A percentile compares a stretch with the other conserved stretches of the same genome.
phyloP scores from a whole-genome alignment of 2,888 invertebrate genomes.

The Aspidiotus destructor region DNA sequence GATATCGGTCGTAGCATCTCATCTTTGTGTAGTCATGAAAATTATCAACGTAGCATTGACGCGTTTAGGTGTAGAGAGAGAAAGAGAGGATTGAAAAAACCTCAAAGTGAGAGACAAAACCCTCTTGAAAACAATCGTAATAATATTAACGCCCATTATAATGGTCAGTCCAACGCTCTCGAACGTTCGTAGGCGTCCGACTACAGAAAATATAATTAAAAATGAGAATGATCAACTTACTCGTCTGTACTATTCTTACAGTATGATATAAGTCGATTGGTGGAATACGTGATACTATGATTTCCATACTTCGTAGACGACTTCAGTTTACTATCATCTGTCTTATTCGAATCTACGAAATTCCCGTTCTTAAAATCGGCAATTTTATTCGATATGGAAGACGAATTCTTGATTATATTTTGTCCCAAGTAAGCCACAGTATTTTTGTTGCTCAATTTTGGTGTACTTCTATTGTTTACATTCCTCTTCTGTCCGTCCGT shows the following conservation, averaged over 20 bases:
- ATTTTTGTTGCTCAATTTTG: constrained; percentile 16
- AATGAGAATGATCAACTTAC: constrained; percentile 7
- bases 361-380: constrained; percentile 28
- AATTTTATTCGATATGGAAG: constrained; percentile 16
- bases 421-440: constrained; percentile 16
- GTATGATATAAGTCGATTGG: constrained; percentile 15
- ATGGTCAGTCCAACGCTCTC: no score
- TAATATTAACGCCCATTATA: no score
- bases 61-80: no score
- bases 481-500: constrained; percentile 20
- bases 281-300: constrained; percentile 10
- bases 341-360: constrained; percentile 25
- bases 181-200: no score
- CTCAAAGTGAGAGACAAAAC: no score
- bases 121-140: no score
- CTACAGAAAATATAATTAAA: no score
- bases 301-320: constrained; percentile 18
- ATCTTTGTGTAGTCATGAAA: no score
- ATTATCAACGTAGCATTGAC: no score
- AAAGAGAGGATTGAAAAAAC: no score
- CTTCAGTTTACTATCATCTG: constrained; percentile 23
- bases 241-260: constrained; percentile 10
- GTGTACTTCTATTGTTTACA: constrained; percentile 15
- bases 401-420: constrained; percentile 3
- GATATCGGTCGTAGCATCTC: no score